A percentile compares a stretch with the other conserved stretches of the same genome.
phyloP scores from a whole-genome alignment of 2,888 invertebrate species.

The Agonopterix subpropinquella region DNA sequence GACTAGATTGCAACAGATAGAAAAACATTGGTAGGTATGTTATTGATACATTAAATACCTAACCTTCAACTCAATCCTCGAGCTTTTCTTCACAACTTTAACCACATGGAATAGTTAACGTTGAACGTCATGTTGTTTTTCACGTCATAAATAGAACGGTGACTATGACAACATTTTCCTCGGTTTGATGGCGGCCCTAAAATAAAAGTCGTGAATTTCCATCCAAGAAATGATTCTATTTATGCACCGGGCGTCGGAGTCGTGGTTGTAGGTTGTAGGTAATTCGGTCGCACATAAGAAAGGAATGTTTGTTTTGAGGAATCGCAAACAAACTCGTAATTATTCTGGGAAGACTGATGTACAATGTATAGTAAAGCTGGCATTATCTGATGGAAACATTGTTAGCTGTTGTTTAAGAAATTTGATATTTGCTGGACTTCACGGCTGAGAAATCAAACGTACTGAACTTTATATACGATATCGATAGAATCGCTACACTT shows the following conservation, averaged over 20 bases:
- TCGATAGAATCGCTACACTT: too few relatives aligned
- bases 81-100: neutral
- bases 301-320: conserved; percentile 65
- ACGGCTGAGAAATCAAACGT: too few relatives aligned
- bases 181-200: conserved; percentile 36
- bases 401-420: conserved; percentile 23
- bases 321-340: conserved; percentile 63
- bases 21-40: too few relatives aligned
- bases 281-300: conserved; percentile 55
- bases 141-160: conserved; percentile 35
- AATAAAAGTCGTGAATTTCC: conserved; percentile 58
- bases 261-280: conserved; percentile 43
- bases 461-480: too few relatives aligned
- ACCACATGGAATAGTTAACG: neutral
- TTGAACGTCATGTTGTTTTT: conserved; percentile 24
- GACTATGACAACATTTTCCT: conserved; percentile 39
- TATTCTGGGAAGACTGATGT: conserved; percentile 51
- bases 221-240: conserved; percentile 66
- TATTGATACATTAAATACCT: too few relatives aligned
- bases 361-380: conserved; percentile 42
- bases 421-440: conserved; percentile 6
- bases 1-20: too few relatives aligned
- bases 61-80: too few relatives aligned
- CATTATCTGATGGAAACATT: conserved; percentile 36
- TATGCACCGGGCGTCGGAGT: conserved; percentile 59